Base-by-base conservation (phyloP, 2,888 invertebrate species). In the Alentia gelatinosa region DNA sequence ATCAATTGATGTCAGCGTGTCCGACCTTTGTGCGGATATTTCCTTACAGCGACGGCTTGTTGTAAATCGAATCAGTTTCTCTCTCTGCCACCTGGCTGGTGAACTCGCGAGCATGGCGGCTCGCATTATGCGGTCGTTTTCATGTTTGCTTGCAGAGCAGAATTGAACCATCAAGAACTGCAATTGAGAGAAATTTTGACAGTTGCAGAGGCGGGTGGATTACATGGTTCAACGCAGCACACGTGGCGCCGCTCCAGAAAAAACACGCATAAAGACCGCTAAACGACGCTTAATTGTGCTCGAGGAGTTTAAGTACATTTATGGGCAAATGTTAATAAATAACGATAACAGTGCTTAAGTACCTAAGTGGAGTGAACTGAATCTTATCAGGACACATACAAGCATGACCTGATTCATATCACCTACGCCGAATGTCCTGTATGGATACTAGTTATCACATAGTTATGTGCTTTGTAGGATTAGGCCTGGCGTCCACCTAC, bases 61-160 rank as follows among this genome's bases (percentile, higher is more conserved):
- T 47, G 86, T 86, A 47, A 86, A 86, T 86, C 47, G 86, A 86
- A 86, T 86, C 86, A 86, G 86, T 86, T 86, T 86, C 86, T 86
- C 86, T 47, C 86, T 50, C 42, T 86, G 47, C 86, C 86, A 86
- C 86, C 86, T 86, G 86, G 47, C 47, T 26, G 86, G 33, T 47
- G 50, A 23, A 33, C 23, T 56, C 56, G 56, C 56, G n/a, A 56
- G 56, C 56, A 19, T 56, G 56, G 19, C 56, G 56, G 23, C 23
- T 19, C 42, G 30, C 26, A 42, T 79, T 79, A 86, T 86, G 30
- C 40, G 33, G 50, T 30, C 86, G 47, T 47, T 23, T 47, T 47
- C 86, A 26, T 47, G 86, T 86, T 86, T 86, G 86, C 86, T 86
- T 86, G 86, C 86, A 86, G 42, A 86, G 47, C 47, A 50, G 47